These are phyloP conservation scores for Dromococcyx pavoninus DNA, from an alignment of 2,797 vertebrate genomes.

Conservation along the genomic window DNA sequence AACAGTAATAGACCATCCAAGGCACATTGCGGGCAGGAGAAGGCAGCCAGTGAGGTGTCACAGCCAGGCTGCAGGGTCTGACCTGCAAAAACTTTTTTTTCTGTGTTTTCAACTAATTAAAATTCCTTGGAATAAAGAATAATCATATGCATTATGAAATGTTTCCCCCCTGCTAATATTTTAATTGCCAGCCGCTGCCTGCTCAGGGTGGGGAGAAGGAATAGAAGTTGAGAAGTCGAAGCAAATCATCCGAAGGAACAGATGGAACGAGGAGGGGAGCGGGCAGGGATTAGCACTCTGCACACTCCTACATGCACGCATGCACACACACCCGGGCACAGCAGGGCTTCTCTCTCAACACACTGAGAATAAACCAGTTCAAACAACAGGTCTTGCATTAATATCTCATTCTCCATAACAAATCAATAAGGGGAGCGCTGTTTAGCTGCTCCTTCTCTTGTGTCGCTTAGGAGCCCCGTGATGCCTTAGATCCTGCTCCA, in stretches of 20 bases:
- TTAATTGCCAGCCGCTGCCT: constrained; percentile 49
- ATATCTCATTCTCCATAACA: constrained; percentile 57
- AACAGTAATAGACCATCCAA: neutral
- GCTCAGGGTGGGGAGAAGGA: constrained; percentile 1
- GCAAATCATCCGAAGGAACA: neutral
- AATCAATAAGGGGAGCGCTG: constrained; percentile 17
- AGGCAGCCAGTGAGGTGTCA: neutral
- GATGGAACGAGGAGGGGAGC: neutral
- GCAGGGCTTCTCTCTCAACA: neutral
- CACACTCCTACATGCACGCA: neutral
- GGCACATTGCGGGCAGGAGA: rapidly evolving
- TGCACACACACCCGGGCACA: neutral
- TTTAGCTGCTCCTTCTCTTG: neutral
- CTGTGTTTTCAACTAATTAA: constrained; percentile 27
- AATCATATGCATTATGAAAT: constrained; percentile 34
- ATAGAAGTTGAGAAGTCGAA: neutral
- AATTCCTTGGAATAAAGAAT: constrained; percentile 22
- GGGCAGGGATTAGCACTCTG: constrained; percentile 35
- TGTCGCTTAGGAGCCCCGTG: neutral
- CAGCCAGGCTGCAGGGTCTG: neutral
- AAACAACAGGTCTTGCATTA: constrained; percentile 59
- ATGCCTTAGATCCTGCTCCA: neutral
- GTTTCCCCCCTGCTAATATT: constrained; percentile 31
- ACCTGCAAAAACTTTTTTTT: neutral
- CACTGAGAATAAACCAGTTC: constrained; percentile 22